A percentile compares a stretch with the other conserved stretches of the same genome.
These are phyloP conservation scores for Linepithema humile DNA, from an alignment of 1,140 invertebrate species.

Conservation along the genomic window DNA sequence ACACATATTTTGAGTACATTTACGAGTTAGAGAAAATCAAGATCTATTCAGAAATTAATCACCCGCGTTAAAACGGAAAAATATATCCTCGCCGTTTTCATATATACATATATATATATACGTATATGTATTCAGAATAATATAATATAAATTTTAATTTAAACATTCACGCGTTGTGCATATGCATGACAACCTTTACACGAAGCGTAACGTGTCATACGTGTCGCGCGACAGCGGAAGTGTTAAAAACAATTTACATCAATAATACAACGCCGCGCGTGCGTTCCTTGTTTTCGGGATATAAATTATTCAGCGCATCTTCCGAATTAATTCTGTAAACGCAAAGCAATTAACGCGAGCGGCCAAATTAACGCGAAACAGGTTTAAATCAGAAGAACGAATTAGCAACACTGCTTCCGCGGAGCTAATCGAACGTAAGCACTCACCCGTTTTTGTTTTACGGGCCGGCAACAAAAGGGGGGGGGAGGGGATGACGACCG, in stretches of 20 bases:
- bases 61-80: neutral
- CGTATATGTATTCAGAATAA: too few relatives aligned
- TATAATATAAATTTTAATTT: too few relatives aligned
- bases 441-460: slow-evolving; percentile 33
- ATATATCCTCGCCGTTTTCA: neutral
- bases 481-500: neutral
- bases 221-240: neutral
- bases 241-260: slow-evolving; percentile 29
- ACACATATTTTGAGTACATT: neutral
- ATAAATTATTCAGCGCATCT: slow-evolving; percentile 22
- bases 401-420: neutral
- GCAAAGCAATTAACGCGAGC: slow-evolving; percentile 8
- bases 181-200: slow-evolving; percentile 5
- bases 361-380: neutral
- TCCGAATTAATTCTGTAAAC: slow-evolving; percentile 28
- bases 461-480: neutral
- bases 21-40: neutral
- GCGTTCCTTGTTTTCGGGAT: neutral
- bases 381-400: neutral
- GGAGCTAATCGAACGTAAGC: slow-evolving; percentile 32
- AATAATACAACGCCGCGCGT: slow-evolving; percentile 11
- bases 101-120: too few relatives aligned
- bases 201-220: neutral
- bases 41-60: neutral
- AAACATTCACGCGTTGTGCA: slow-evolving; percentile 7